Conservation (phyloP, 2,797 vertebrate species). For the Avahi laniger region DNA sequence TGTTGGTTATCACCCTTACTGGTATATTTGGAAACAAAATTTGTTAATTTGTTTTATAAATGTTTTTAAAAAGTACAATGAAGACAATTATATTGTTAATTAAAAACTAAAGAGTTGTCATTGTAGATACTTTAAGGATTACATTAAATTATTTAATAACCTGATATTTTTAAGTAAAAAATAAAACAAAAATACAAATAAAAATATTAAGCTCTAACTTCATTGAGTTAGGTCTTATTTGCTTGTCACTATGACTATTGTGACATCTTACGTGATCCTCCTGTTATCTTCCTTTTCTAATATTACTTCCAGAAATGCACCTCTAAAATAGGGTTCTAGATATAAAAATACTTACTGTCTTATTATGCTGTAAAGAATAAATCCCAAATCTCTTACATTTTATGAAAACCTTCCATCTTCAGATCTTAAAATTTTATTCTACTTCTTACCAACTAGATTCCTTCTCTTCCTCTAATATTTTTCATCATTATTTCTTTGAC, state of each 20-base stretch:
- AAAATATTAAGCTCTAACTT: neutral
- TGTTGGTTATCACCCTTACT: neutral
- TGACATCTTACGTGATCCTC: neutral
- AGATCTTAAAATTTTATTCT: neutral
- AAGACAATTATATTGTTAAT: neutral
- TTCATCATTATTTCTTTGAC: neutral
- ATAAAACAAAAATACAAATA: neutral
- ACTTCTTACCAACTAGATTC: neutral
- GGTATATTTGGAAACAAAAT: neutral
- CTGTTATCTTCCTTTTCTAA: neutral
- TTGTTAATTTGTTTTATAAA: neutral
- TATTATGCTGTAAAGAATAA: neutral
- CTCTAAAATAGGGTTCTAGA: neutral
- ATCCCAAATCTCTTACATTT: neutral
- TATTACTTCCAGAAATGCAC: neutral
- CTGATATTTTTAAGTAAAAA: neutral
- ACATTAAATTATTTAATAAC: neutral
- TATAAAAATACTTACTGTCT: neutral
- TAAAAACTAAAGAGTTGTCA: neutral
- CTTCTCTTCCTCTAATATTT: neutral
- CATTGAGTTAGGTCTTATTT: neutral
- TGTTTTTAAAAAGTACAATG: neutral
- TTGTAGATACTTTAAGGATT: neutral
- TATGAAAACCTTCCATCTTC: neutral
- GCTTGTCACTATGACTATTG: neutral